A percentile compares a stretch with the other conserved stretches of the same genome.
Conservation (phyloP, 2,888 invertebrate genomes). For the Cheiracanthium punctorium region DNA sequence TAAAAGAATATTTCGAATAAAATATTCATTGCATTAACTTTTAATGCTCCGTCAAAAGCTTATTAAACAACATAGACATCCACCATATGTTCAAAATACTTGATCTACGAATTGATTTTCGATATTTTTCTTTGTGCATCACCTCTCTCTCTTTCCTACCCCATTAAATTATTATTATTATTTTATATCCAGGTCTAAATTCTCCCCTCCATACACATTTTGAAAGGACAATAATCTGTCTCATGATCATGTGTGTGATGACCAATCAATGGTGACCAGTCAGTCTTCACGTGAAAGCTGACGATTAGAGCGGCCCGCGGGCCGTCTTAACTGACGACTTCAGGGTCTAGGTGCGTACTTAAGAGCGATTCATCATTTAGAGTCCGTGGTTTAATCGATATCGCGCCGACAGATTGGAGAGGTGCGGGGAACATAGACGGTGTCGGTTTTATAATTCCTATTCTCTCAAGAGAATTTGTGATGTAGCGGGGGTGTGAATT, state of each 20-base stretch:
- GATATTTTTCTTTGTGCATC: not conserved
- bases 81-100: not conserved
- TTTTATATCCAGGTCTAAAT: too few species aligned
- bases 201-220: not conserved
- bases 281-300: not conserved
- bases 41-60: not conserved
- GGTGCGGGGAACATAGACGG: not conserved
- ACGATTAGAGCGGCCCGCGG: not conserved
- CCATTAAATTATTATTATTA: not conserved
- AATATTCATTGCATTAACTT: not conserved
- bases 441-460: conserved; percentile 52
- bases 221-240: not conserved
- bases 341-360: conserved; percentile 68
- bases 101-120: conserved; percentile 1
- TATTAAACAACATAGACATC: not conserved
- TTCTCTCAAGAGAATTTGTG: conserved; percentile 10
- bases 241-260: conserved; percentile 3
- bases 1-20: too few species aligned
- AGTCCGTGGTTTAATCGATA: conserved; percentile 61
- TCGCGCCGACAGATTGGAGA: conserved; percentile 52
- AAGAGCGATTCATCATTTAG: conserved; percentile 70
- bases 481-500: not conserved
- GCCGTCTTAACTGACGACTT: conserved; percentile 59
- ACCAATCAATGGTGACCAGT: conserved; percentile 15
- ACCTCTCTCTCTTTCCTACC: not conserved